Evolutionary conservation across 2,797 vertebrate genomes (phyloP), one percentile per base, ranked within the genome.

Genomic region (Trichosurus vulpecula): DNA sequence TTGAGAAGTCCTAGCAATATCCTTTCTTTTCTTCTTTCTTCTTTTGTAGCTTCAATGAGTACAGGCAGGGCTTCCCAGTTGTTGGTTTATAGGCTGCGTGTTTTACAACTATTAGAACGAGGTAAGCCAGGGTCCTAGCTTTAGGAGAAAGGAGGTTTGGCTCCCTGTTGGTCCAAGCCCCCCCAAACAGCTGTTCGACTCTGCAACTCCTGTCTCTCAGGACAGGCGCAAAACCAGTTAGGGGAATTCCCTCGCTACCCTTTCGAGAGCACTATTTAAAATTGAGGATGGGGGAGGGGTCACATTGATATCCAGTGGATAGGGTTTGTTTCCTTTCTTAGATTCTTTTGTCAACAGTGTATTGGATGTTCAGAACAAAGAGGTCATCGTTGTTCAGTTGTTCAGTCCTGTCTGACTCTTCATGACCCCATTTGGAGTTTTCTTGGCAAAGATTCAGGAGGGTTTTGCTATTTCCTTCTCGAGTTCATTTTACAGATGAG

Each of bases 1-100:
- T 96, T 93, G 16, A 95, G 91, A 89, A 94, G 95, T 92, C 41
- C 22, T 47, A 47, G 41, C 25, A 81, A 81, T 19, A 81, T 25
- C 2, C 8, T 41, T 81, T 41, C 19, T 81, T 81, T 74, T 41
- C 66, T 41, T 41, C n/a, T 47, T 41, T n/a, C 12, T 61, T 66
- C 4, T 14, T 74, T 16, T 74, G 2, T 5, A 74, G 47, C 8
- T 47, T 10, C 74, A 81, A 10, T 81, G 74, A 25, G 22, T 81
- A 22, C 22, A 47, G 41, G 81, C 13, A 47, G 8, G 19, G n/a
- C n/a, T 74, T n/a, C 58, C 27, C 31, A 61, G 35, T 61, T 14
- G 31, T 5, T 61, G 58, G 31, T 35, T 66, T 66, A 66, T n/a
- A 6, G 35, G 6, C 6, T 51, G 29, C 89, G 29, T 92, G 31